Conservation (phyloP, 2,113 vertebrate species). For the Sphaerodactylus townsendi region DNA sequence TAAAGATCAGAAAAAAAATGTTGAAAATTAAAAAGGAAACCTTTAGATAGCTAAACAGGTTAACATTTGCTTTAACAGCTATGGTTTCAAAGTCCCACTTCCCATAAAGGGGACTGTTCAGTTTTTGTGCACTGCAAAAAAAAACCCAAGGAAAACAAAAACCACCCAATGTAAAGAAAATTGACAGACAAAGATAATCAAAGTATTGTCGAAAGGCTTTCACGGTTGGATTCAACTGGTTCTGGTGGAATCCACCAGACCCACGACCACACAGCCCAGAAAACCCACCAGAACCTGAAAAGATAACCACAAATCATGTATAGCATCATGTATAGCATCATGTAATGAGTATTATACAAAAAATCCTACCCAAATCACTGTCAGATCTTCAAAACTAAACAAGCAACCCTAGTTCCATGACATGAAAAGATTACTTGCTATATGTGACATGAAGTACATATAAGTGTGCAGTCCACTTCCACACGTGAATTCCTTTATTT, state of each 20-base stretch:
- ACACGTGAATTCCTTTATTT: background rate
- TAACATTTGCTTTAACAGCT: background rate
- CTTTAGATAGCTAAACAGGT: background rate
- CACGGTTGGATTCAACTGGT: too few species aligned
- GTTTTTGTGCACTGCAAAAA: too few species aligned
- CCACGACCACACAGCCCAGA: too few species aligned
- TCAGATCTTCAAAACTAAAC: background rate
- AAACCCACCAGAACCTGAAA: too few species aligned
- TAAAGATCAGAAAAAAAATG: background rate
- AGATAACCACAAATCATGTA: too few species aligned
- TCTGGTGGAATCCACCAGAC: too few species aligned
- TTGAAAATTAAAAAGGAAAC: background rate
- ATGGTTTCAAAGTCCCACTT: background rate
- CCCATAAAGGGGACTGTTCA: background rate
- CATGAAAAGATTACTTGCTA: background rate
- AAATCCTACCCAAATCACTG: background rate
- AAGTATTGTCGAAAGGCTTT: too few species aligned
- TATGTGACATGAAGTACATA: background rate
- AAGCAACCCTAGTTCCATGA: background rate
- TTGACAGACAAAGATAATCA: background rate
- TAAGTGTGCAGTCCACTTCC: background rate
- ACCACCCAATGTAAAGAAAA: too few species aligned
- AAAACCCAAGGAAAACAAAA: too few species aligned
- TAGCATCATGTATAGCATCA: too few species aligned
- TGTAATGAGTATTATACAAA: background rate